Evolutionary conservation across 2,113 vertebrate species (phyloP), one percentile per base, ranked within the genome.

Genomic region (Patagioenas fasciata): DNA sequence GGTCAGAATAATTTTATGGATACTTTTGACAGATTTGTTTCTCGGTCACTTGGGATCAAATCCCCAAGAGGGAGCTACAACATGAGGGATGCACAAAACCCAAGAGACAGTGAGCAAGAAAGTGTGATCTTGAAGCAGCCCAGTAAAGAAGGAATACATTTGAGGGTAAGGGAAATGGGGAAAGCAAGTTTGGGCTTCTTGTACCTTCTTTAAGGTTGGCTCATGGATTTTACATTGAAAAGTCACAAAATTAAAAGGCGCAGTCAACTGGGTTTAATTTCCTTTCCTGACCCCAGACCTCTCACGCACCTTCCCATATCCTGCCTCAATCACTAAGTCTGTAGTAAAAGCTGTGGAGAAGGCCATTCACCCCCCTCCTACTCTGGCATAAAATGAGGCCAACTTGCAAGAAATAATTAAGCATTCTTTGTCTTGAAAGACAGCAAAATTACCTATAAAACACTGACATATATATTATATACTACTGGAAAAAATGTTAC

Each of bases 301-400:
- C 32, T 78, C 71, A 53, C 2, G 2, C 15, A 51, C 40, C 42
- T 67, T 51, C 40, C 32, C 0, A 0, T 61, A 28, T n/a, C 40
- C 54, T 42, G 48, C 31, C 13, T 70, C 80, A 71, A 71, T 24
- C 51, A 44, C 26, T 29, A 51, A 47, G 17, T 17, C 25, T 48
- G 25, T 21, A 66, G 70, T 23, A 81, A 62, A 89, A 89, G 34
- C 47, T 51, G 8, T 31, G 64, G 44, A 67, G 34, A 10, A 51
- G 29, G 40, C 47, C 18, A 32, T 54, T 54, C 36, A 58, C 8
- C 9, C 13, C 10, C 4, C 11, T 73, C 24, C 42, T 29, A 10
- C 13, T 13, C 14, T 50, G 24, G 34, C 21, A 12, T 34, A 40
- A 32, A 66, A 38, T 47, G 17, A 6, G 58, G 13, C 19, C 16